Evolutionary conservation across 2,113 vertebrate genomes (phyloP).

Genomic region (Microcebus ravelobensis): DNA sequence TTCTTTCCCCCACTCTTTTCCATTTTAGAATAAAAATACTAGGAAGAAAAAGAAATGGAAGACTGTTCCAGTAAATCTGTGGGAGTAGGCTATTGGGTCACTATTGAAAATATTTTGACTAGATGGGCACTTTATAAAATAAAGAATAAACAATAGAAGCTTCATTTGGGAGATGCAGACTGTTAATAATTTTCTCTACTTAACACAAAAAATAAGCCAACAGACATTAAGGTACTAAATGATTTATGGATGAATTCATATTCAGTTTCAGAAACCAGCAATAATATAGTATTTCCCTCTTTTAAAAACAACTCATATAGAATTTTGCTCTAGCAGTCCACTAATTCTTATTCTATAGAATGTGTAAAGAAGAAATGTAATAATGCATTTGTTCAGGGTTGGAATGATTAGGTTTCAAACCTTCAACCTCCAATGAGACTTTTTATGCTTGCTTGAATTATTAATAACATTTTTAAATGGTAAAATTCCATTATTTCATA

Average conservation of each 20-base stretch:
- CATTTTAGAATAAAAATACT: slow-evolving; percentile 36
- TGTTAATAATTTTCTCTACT: slow-evolving; percentile 41
- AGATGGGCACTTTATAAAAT: neutral
- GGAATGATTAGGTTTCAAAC: neutral
- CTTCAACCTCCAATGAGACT: neutral
- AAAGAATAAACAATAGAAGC: neutral
- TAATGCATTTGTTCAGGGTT: neutral
- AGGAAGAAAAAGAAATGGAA: neutral
- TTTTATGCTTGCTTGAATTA: slow-evolving; percentile 6
- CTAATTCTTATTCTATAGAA: neutral
- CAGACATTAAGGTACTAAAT: slow-evolving; percentile 22
- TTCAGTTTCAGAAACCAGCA: slow-evolving; percentile 37
- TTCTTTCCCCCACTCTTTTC: neutral
- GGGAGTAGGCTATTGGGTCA: neutral
- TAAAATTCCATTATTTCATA: neutral
- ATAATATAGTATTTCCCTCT: neutral
- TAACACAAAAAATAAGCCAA: slow-evolving; percentile 19
- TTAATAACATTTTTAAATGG: neutral
- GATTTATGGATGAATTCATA: slow-evolving; percentile 39
- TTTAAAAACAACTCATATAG: slow-evolving; percentile 40
- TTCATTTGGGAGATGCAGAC: neutral
- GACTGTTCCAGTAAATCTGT: neutral
- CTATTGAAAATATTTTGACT: slow-evolving; percentile 33
- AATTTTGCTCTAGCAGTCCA: neutral
- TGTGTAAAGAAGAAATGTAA: neutral